A percentile compares a stretch with the other conserved stretches of the same genome.
Evolutionary conservation across 2,113 vertebrate species (phyloP).

Genomic region (Hyla sarda): DNA sequence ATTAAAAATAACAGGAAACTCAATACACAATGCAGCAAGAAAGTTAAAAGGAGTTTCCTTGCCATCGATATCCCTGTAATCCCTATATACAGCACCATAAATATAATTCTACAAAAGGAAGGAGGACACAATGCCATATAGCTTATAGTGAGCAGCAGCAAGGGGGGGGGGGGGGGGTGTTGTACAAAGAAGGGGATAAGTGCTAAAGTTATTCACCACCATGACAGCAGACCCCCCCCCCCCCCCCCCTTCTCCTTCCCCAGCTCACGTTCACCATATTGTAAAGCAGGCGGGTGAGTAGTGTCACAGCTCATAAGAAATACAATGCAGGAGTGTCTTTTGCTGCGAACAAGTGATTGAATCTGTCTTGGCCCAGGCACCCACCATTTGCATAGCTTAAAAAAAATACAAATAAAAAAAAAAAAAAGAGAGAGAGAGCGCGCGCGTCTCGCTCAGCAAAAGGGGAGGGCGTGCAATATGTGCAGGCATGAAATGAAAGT

Average conservation of each 20-base stretch:
- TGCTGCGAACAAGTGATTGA: conserved; percentile 19
- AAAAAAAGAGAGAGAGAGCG: no score
- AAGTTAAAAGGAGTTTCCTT: neutral
- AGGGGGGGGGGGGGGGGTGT: neutral
- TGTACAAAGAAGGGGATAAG: no score
- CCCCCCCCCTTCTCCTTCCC: neutral
- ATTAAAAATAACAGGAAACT: no score
- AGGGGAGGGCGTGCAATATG: neutral
- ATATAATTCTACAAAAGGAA: neutral
- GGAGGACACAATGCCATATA: neutral
- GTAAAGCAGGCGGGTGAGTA: neutral
- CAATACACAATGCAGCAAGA: neutral
- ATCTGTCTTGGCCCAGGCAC: neutral
- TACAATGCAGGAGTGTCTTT: conserved; percentile 14
- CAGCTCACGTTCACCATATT: neutral
- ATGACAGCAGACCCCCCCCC: neutral
- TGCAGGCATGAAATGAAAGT: neutral
- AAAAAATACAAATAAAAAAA: no score
- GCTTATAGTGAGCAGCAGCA: neutral
- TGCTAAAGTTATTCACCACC: neutral
- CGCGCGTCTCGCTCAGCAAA: neutral
- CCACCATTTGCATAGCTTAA: conserved; percentile 9
- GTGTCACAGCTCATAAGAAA: conserved; percentile 25
- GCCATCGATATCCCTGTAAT: neutral
- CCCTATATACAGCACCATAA: neutral